Evolutionary conservation across 1,140 invertebrate species (phyloP).

Genomic region (Drosophila paulistorum): DNA sequence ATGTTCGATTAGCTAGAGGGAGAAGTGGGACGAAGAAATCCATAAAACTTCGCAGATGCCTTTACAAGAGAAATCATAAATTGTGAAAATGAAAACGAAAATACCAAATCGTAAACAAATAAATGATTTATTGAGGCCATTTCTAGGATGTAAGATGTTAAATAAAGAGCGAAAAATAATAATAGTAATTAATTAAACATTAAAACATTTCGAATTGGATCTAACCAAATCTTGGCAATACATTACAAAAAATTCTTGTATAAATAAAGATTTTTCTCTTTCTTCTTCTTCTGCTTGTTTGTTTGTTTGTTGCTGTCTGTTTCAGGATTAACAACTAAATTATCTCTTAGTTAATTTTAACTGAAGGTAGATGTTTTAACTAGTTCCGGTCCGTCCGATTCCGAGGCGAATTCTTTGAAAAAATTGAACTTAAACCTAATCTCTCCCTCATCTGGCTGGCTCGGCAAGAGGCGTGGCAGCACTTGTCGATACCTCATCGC

Average conservation of each 20-base stretch:
- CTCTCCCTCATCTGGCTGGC: constrained; percentile 54
- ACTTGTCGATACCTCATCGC: constrained; percentile 72
- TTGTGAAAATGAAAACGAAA: constrained; percentile 20
- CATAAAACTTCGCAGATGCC: not conserved
- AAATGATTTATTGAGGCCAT: constrained; percentile 70
- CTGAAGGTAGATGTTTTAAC: constrained; percentile 79
- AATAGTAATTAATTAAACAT: constrained; percentile 44
- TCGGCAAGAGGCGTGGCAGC: constrained; percentile 59
- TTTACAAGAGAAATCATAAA: not conserved
- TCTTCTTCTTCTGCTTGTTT: constrained; percentile 3
- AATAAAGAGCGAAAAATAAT: constrained; percentile 67
- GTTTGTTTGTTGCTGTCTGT: constrained; percentile 4
- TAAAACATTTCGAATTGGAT: constrained; percentile 58
- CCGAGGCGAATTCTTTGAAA: constrained; percentile 43
- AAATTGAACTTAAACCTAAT: constrained; percentile 44
- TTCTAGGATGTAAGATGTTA: constrained; percentile 67
- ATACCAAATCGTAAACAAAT: constrained; percentile 57
- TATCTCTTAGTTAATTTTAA: constrained; percentile 55
- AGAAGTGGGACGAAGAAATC: not conserved
- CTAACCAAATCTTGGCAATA: constrained; percentile 58
- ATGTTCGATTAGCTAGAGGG: not conserved
- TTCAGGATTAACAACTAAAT: constrained; percentile 66
- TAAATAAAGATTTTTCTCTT: constrained; percentile 51
- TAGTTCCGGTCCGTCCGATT: constrained; percentile 62
- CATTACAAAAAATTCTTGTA: constrained; percentile 65